These are phyloP conservation scores for Bubo scandiacus DNA, from an alignment of 2,113 vertebrate genomes.

Conservation along the genomic window DNA sequence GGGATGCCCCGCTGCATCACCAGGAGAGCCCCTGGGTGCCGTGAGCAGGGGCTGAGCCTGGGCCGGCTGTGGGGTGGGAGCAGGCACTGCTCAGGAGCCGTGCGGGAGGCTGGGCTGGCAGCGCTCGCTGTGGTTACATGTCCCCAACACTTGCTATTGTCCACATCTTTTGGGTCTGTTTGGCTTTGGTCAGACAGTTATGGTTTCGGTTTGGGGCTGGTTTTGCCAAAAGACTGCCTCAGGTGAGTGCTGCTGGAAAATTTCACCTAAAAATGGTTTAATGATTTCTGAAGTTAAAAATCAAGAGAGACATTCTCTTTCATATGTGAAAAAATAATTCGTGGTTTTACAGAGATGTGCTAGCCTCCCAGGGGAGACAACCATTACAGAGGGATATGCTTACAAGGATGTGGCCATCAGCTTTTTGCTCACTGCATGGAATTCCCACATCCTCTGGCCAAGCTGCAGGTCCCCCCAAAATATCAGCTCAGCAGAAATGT, in stretches of 20 bases:
- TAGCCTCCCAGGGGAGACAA: not conserved
- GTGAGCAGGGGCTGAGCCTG: not conserved
- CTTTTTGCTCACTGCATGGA: not conserved
- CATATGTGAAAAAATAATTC: not conserved
- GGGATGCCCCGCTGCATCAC: fast-evolving
- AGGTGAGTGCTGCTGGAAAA: not conserved
- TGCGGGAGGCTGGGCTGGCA: not conserved
- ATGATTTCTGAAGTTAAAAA: not conserved
- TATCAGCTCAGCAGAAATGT: not conserved
- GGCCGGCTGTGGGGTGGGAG: not conserved
- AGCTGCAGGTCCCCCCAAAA: not conserved
- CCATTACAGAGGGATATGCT: not conserved
- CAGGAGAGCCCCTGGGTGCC: fast-evolving
- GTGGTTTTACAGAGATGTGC: not conserved
- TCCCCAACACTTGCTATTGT: not conserved
- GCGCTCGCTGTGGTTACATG: fast-evolving
- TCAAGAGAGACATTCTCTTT: not conserved
- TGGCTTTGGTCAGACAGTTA: not conserved
- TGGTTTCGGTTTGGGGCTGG: not conserved
- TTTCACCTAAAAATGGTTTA: not conserved
- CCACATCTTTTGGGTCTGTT: not conserved
- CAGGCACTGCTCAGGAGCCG: not conserved
- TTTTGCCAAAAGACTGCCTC: not conserved
- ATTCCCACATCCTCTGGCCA: not conserved
- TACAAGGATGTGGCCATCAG: no score